Evolutionary conservation across 35 echinoderm and acorn worm species (phyloP), one percentile per base, ranked within the genome.

Genomic region (Patiria miniata): DNA sequence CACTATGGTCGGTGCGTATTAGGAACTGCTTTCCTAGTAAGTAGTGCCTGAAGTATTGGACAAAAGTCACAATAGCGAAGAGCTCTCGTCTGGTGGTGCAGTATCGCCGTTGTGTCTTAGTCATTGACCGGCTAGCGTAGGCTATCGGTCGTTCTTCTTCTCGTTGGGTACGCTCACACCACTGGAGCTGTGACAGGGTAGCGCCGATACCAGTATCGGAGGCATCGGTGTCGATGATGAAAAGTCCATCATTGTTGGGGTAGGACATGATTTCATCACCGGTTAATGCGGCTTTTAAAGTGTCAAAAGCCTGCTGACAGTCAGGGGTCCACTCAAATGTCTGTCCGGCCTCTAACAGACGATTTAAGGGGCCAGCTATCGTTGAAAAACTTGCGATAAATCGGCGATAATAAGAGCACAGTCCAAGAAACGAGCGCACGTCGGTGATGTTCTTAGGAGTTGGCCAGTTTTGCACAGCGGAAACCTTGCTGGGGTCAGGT

Each of bases 1-100:
- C n/a, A n/a, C n/a, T n/a, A n/a, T 92, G 89, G 37, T 95, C 93
- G 0, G 93, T 95, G 17, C 93, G 39, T 9, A 95, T 40, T 0
- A 68, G 12, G 55, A 91, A 95, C 37, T 57, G 51, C 18, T 68
- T 39, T 28, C 93, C 93, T 0, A 92, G 21, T 19, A 95, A 23
- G 54, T 88, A 91, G 21, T 95, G 89, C 29, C 85, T 29, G 29
- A 88, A 95, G 37, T 95, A 58, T 21, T 78, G 61, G 0, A 83
- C 39, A 44, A 86, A 95, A 0, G 61, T 44, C 0, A 95, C 84
- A 0, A 95, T 59, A 4, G 85, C 85, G 0, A 95, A 51, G 1
- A 95, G 40, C 40, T 95, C 89, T 21, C 90, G 83, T 23, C 89
- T 57, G 0, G 93, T 95, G 1, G 73, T 79, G 39, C 90, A 92